phyloP scores from a whole-genome alignment of 2,888 invertebrate genomes.

The Lasioglossum pauxillum region DNA sequence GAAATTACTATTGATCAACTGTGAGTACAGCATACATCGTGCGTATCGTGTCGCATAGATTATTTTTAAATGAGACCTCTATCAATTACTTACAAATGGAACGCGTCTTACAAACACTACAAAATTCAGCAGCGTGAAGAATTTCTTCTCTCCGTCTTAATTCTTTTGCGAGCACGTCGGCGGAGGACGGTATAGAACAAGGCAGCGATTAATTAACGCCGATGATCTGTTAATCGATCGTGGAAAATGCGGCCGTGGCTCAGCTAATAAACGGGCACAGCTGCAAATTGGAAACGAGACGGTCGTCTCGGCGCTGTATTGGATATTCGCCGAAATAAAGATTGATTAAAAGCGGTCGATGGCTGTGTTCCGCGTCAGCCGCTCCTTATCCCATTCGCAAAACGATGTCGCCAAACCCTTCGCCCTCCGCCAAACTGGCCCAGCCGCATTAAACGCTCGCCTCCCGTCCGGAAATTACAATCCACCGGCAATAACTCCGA shows the following conservation, averaged over 20 bases:
- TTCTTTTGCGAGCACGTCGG: neutral
- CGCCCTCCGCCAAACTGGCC: conserved; percentile 1
- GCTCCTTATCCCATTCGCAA: conserved; percentile 54
- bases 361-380: conserved; percentile 6
- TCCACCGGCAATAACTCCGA: conserved; percentile 51
- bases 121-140: neutral
- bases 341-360: conserved; percentile 21
- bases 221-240: conserved; percentile 7
- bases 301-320: neutral
- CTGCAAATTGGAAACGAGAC: conserved; percentile 6
- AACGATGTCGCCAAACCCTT: conserved; percentile 20
- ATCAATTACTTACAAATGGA: neutral
- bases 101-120: neutral
- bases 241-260: neutral
- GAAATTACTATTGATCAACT: too few species aligned
- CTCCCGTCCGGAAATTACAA: conserved; percentile 70
- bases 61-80: neutral
- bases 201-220: neutral
- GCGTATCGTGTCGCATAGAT: too few species aligned
- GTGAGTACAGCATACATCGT: too few species aligned
- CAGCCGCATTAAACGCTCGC: conserved; percentile 47
- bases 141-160: neutral
- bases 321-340: conserved; percentile 13
- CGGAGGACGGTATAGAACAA: neutral
- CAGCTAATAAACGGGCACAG: neutral